Evolutionary conservation across 2,113 vertebrate genomes (phyloP), one percentile per base, ranked within the genome.

Genomic region (Triplophysa dalaica): DNA sequence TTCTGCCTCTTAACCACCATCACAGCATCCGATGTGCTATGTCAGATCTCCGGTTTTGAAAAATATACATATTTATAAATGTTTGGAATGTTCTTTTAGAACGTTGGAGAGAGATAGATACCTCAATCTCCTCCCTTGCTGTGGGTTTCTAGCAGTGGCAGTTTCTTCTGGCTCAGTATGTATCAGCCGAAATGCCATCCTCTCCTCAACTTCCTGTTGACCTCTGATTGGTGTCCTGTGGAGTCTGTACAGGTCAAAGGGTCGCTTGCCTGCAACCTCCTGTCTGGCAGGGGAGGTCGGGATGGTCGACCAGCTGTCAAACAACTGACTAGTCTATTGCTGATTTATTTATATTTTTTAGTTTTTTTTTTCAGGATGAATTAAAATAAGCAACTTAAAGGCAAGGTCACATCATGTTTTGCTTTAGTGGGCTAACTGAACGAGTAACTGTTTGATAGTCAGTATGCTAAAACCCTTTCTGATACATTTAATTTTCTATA

Each of bases 161-260:
- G 66, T 86, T 84, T 79, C 67, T 16, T 79, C 76, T 75, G 63
- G 66, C 79, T 26, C 61, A 62, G 72, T 72, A 70, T 82, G 26
- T 19, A 58, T 58, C 64, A 4, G 83, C 76, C 52, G 43, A 45
- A 17, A 60, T 73, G 70, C 70, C 54, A 60, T 73, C 70, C 54
- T 16, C 70, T 61, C 70, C 8, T 16, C 54, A 12, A 85, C 87
- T 89, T 88, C 87, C 89, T 86, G 83, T 78, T 89, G 91, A 92
- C 91, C 90, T 86, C 81, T 83, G 86, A 84, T 85, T 82, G 89
- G 82, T 82, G 83, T 69, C 79, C 79, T 52, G 64, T 17, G 22
- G 73, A 78, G 86, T 16, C 54, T 16, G 54, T 17, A 24, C n/a
- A 43, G 70, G 70, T 73, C 54, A 61, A 22, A 73, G 29, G 54